These are phyloP conservation scores for Ganaspis brasiliensis DNA, from an alignment of 2,888 invertebrate species.

Conservation along the genomic window DNA sequence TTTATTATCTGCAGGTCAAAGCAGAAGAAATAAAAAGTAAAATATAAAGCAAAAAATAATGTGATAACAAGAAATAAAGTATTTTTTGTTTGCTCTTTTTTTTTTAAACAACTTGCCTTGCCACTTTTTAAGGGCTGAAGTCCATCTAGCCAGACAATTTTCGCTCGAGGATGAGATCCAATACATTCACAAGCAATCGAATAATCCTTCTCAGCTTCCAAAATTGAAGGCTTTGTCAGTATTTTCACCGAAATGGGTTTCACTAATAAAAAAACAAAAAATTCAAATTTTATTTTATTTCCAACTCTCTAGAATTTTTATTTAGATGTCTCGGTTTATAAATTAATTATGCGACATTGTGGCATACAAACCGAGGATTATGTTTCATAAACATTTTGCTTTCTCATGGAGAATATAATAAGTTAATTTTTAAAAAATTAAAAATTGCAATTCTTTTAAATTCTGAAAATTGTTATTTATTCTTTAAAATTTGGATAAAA, in stretches of 20 bases:
- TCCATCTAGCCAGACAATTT: slow-evolving; percentile 92
- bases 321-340: too few species aligned
- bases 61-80: neutral
- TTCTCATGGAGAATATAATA: too few species aligned
- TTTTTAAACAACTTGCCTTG: slow-evolving; percentile 86
- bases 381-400: too few species aligned
- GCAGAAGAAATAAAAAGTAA: slow-evolving; percentile 16
- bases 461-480: too few species aligned
- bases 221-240: slow-evolving; percentile 87
- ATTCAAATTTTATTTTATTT: too few species aligned
- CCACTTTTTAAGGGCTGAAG: slow-evolving; percentile 89
- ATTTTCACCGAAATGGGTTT: slow-evolving; percentile 90
- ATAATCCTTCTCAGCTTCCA: slow-evolving; percentile 91
- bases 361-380: too few species aligned
- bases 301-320: too few species aligned
- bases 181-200: slow-evolving; percentile 90
- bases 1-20: slow-evolving; percentile 63
- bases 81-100: too few species aligned
- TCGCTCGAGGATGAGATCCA: slow-evolving; percentile 93
- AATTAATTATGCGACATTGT: too few species aligned
- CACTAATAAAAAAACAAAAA: slow-evolving; percentile 84
- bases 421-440: too few species aligned
- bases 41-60: neutral
- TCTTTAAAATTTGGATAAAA: too few species aligned
- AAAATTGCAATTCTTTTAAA: too few species aligned